Conservation (phyloP, 2,113 vertebrate species). For the Calidris pygmaea region DNA sequence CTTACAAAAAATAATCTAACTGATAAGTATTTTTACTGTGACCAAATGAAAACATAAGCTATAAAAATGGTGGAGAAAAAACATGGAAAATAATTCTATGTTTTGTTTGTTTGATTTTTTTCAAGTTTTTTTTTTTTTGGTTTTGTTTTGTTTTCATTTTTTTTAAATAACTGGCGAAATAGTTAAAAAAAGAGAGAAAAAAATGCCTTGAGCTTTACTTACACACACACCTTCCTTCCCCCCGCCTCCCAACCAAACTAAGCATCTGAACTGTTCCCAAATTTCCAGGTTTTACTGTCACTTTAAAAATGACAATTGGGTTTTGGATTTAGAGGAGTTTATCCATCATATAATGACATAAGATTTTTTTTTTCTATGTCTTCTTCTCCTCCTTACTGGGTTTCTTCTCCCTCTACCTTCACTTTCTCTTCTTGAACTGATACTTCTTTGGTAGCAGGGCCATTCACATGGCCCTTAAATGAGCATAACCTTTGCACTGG, state of each 20-base stretch:
- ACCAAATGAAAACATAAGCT: background rate
- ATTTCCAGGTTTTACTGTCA: background rate
- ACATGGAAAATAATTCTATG: background rate
- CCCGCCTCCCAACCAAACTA: fast-evolving
- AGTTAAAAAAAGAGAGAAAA: background rate
- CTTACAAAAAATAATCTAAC: background rate
- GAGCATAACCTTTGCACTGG: background rate
- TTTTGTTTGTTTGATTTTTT: background rate
- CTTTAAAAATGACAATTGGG: background rate
- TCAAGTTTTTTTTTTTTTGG: no score
- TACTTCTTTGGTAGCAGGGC: background rate
- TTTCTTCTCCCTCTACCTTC: background rate
- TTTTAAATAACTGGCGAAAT: background rate
- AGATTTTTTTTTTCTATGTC: background rate
- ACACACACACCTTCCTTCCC: no score
- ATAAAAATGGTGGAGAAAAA: background rate
- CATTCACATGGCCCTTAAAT: background rate
- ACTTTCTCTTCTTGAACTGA: background rate
- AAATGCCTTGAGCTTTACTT: background rate
- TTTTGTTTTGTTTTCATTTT: no score
- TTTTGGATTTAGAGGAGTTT: background rate
- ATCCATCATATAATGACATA: background rate
- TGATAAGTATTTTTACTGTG: background rate
- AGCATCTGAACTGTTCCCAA: background rate
- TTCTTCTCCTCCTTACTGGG: background rate